Percentiles rank a stretch among this genome's conserved stretches.
These are phyloP conservation scores for Trichomalopsis sarcophagae DNA, from an alignment of 1,140 invertebrate genomes.

Conservation along the genomic window DNA sequence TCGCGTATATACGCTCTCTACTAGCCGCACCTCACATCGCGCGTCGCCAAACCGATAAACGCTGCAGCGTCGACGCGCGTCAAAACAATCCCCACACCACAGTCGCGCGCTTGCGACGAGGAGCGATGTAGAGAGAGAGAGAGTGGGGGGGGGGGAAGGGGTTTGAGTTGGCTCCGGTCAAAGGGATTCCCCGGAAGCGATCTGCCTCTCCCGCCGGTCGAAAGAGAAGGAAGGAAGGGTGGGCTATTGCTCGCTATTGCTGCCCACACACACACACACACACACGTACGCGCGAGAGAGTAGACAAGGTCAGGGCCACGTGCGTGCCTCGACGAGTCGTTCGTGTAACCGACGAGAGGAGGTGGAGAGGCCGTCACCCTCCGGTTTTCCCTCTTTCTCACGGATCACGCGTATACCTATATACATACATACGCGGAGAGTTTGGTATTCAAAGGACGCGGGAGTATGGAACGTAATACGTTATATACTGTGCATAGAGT, in stretches of 20 bases:
- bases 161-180: neutral
- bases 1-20: no score
- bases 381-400: neutral
- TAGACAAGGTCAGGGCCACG: neutral
- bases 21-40: neutral
- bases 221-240: neutral
- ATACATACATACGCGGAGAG: neutral
- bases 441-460: neutral
- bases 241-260: neutral
- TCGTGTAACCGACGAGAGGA: neutral
- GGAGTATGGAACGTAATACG: no score
- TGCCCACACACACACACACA: neutral
- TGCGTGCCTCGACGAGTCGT: neutral
- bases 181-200: neutral
- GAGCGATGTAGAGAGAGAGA: neutral
- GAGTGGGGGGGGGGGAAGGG: no score
- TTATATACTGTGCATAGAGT: no score
- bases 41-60: neutral
- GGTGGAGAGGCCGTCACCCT: neutral
- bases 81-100: neutral
- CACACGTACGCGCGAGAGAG: no score
- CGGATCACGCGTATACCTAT: neutral
- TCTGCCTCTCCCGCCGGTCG: neutral
- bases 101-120: neutral
- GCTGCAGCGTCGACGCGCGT: neutral